A percentile compares a stretch with the other conserved stretches of the same genome.
Evolutionary conservation across 2,113 vertebrate genomes (phyloP).

Genomic region (Mormyrus iriodes): DNA sequence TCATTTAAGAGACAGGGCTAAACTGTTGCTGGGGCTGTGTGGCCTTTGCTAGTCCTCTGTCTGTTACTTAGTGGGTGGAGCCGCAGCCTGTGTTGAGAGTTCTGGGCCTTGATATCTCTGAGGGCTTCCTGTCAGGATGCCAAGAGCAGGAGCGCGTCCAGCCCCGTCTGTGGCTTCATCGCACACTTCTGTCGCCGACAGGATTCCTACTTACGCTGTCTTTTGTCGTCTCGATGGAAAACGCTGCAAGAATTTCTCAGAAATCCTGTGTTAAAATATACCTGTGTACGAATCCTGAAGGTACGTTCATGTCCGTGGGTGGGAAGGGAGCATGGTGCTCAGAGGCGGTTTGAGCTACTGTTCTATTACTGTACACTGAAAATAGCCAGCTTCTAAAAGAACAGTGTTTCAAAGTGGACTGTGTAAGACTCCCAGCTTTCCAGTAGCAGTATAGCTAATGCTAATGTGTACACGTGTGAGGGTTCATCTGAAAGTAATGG

Average conservation of each 20-base stretch:
- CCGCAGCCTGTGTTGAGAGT: not conserved
- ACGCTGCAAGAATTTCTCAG: slow-evolving; percentile 19
- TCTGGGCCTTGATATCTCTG: not conserved
- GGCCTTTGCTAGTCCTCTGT: not conserved
- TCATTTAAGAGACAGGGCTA: not conserved
- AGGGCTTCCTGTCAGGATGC: slow-evolving; percentile 46
- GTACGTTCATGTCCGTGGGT: slow-evolving; percentile 33
- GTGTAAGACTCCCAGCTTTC: not conserved
- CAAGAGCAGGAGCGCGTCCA: not conserved
- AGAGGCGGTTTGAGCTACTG: not conserved
- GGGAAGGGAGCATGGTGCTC: not conserved
- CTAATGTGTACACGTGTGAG: not conserved
- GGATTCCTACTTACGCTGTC: not conserved
- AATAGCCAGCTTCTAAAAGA: not conserved
- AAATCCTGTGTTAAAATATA: slow-evolving; percentile 59
- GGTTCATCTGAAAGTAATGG: not conserved
- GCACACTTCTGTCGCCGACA: not conserved
- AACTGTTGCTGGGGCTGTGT: not conserved
- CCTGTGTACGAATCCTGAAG: slow-evolving; percentile 62
- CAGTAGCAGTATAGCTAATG: not conserved
- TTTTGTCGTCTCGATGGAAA: slow-evolving; percentile 15
- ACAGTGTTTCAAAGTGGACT: not conserved
- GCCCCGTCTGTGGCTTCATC: not conserved
- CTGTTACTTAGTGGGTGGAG: not conserved
- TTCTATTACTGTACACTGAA: not conserved